Evolutionary conservation across 2,113 vertebrate genomes (phyloP).

Genomic region (Eonycteris spelaea): DNA sequence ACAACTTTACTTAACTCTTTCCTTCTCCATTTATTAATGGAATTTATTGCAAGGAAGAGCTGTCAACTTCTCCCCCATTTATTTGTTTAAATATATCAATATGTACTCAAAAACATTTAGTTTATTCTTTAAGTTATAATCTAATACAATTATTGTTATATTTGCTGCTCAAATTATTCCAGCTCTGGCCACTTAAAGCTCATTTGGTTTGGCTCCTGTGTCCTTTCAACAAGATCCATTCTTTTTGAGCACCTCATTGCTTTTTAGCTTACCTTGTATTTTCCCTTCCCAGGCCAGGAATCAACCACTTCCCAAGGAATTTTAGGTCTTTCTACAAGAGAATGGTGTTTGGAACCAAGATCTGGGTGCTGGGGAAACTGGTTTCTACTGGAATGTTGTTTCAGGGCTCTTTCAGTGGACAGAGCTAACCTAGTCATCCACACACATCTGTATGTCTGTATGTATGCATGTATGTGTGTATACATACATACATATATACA

Average conservation of each 20-base stretch:
- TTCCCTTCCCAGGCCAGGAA: neutral
- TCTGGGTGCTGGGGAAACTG: neutral
- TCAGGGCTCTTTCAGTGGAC: neutral
- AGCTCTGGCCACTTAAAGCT: neutral
- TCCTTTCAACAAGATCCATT: neutral
- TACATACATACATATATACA: neutral
- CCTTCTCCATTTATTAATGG: neutral
- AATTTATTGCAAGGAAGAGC: neutral
- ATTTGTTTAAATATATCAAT: neutral
- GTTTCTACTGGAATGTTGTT: neutral
- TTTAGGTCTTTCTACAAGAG: neutral
- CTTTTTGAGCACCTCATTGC: neutral
- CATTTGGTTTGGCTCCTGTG: neutral
- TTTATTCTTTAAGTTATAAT: neutral
- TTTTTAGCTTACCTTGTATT: neutral
- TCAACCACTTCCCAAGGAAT: neutral
- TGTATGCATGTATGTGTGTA: neutral
- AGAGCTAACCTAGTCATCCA: neutral
- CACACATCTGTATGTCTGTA: neutral
- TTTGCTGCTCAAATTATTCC: neutral
- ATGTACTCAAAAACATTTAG: neutral
- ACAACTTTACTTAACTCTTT: neutral
- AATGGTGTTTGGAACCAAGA: neutral
- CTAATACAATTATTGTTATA: neutral
- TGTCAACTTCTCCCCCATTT: neutral